Base-by-base conservation (phyloP, 1,140 invertebrate genomes). In the Brachionus calyciflorus region DNA sequence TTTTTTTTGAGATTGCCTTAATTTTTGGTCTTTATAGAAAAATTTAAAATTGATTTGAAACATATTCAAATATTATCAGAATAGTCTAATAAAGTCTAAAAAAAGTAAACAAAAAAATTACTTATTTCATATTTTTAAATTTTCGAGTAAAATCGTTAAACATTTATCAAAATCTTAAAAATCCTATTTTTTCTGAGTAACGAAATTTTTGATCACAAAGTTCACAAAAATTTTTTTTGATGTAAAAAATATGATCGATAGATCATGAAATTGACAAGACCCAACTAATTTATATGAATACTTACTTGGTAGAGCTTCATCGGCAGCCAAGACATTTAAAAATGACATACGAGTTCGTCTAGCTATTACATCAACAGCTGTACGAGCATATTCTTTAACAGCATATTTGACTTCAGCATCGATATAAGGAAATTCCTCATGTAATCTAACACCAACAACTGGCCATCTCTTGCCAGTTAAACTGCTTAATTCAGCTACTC, bases 401-500 rank as follows among this genome's bases (percentile, higher is more conserved):
- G 96, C 96, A 83, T 98, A 77, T 80, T 68, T 78, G 79, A 96
- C 93, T 88, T 99, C 96, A 17, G 95, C 96, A 83, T 98, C 96
- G 81, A 99, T 93, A 82, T 99, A 99, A 0, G 96, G 96, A 84
- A 97, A 99, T 85, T 98, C 94, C 14, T 93, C 92, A 85, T 99
- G 96, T 40, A 99, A 87, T 82, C 95, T 91, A 80, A 91, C 91
- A 60, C 97, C 97, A 79, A 98, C 94, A 78, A 98, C 93, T 14
- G 88, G 88, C 94, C 94, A 98, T 63, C 93, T 87, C 86, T 96
- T 94, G 37, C 96, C 96, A 14, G 96, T 99, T 55, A 98, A 87
- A 30, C 91, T 88, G 10, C 94, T 94, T 89, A 98, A 89, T 86
- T 98, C 96, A 1, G 93, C 92, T 0, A 98, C 94, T 55, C 92